Conservation (phyloP, 1,140 invertebrate species). For the Plectrocnemia conspersa region DNA sequence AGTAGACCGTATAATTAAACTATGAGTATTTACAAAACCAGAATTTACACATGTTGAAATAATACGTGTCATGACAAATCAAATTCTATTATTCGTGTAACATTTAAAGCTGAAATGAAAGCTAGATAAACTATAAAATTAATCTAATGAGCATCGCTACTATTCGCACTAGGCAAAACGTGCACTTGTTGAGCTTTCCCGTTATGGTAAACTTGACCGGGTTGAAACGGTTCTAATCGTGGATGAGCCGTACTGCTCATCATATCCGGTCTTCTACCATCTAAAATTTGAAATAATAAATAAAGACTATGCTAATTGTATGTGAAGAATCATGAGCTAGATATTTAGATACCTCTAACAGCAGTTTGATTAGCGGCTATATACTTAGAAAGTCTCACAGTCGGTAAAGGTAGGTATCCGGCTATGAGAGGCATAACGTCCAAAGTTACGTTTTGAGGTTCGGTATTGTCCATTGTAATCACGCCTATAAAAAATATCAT, state of each 20-base stretch:
- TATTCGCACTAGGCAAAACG: constrained; percentile 59
- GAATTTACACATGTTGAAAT: no score
- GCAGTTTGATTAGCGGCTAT: constrained; percentile 67
- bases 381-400: constrained; percentile 86
- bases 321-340: no score
- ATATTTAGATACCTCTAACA: constrained; percentile 59
- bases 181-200: constrained; percentile 85
- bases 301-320: no score
- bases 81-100: neutral
- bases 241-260: constrained; percentile 52
- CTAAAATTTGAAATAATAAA: no score
- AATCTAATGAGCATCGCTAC: constrained; percentile 15
- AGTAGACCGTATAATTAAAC: no score
- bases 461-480: constrained; percentile 67
- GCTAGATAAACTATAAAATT: neutral
- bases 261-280: constrained; percentile 39
- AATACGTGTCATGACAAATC: no score
- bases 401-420: constrained; percentile 82
- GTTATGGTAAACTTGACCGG: constrained; percentile 83
- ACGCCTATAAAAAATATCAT: constrained; percentile 57
- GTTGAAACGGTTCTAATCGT: constrained; percentile 75
- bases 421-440: constrained; percentile 88
- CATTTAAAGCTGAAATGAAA: neutral
- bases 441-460: constrained; percentile 70
- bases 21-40: no score